A percentile compares a stretch with the other conserved stretches of the same genome.
Conservation (phyloP, 92 coral and sea anemone genomes). For the Epizoanthus ramosus region DNA sequence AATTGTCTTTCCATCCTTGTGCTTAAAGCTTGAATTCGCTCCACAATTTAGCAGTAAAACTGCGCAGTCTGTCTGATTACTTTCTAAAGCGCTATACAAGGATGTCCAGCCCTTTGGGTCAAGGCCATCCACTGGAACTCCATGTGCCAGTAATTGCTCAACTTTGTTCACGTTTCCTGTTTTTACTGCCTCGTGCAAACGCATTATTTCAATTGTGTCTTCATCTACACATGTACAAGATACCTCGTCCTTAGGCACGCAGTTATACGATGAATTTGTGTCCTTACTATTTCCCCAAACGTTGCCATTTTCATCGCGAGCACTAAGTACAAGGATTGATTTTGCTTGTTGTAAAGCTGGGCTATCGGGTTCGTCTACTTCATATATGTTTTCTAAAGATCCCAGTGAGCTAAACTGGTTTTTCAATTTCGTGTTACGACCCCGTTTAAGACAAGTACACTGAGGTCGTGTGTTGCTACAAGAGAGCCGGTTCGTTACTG, state of each 20-base stretch:
- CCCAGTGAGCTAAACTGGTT: constrained; percentile 8
- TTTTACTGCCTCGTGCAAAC: constrained; percentile 80
- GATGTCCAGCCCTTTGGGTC: constrained; percentile 79
- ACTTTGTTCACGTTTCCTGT: constrained; percentile 53
- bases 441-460: constrained; percentile 22
- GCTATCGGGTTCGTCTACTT: constrained; percentile 22
- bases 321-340: background rate
- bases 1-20: constrained; percentile 60
- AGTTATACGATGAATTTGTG: background rate
- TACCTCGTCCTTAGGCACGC: background rate
- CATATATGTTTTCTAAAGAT: constrained; percentile 32
- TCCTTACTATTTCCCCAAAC: background rate
- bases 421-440: constrained; percentile 26
- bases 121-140: constrained; percentile 64
- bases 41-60: constrained; percentile 59
- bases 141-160: constrained; percentile 51
- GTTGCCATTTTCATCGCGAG: constrained; percentile 7
- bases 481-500: background rate
- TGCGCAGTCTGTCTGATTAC: constrained; percentile 68
- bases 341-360: background rate
- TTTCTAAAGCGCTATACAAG: constrained; percentile 66
- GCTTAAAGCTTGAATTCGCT: constrained; percentile 66
- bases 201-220: constrained; percentile 50
- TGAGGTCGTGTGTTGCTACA: background rate
- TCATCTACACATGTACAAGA: background rate